Evolutionary conservation across 2,797 vertebrate species (phyloP).

Genomic region (Diglossa cyanea): DNA sequence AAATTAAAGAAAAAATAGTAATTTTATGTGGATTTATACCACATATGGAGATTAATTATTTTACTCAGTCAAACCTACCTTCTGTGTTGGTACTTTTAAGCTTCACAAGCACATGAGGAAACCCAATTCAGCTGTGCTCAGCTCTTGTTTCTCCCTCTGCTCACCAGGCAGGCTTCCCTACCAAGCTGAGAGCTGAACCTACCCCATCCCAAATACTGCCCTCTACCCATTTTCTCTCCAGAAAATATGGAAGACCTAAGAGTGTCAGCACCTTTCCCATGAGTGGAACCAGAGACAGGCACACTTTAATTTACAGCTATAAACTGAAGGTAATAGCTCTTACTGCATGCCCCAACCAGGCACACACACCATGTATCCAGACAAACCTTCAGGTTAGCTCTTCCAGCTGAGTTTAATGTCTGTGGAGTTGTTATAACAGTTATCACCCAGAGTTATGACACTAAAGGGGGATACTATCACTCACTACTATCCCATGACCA

Average conservation of each 20-base stretch:
- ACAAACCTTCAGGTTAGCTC: not conserved
- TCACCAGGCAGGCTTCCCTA: not conserved
- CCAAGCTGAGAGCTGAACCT: not conserved
- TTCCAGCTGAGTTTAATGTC: not conserved
- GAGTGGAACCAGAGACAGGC: not conserved
- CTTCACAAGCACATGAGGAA: not conserved
- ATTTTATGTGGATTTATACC: not conserved
- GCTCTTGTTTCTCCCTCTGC: not conserved
- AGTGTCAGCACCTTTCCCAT: not conserved
- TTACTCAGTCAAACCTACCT: not conserved
- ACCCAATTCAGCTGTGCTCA: not conserved
- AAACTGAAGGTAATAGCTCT: not conserved
- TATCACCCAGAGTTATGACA: not conserved
- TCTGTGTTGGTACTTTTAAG: not conserved
- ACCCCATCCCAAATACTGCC: not conserved
- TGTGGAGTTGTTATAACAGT: not conserved
- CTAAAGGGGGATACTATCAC: not conserved
- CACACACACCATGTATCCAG: not conserved
- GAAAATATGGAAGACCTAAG: not conserved
- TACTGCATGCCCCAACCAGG: not conserved
- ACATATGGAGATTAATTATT: not conserved
- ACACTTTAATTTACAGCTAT: not conserved
- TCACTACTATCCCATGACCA: not conserved
- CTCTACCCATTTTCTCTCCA: not conserved
- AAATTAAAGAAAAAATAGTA: not conserved